Evolutionary conservation across 2,888 invertebrate genomes (phyloP).

Genomic region (Lottia scabra): DNA sequence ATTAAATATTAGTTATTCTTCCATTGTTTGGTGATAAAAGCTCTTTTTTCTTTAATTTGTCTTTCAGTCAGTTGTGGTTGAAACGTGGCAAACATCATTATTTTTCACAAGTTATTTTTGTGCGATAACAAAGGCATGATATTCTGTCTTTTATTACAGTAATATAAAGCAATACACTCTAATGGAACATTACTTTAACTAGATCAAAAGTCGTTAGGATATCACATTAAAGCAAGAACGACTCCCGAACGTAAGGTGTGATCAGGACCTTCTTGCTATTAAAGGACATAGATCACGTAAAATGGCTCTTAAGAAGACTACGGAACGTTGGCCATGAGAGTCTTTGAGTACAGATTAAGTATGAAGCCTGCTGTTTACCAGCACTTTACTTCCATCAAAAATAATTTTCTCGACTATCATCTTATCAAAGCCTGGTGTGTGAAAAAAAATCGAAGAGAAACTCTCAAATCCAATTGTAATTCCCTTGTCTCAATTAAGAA

Average conservation of each 20-base stretch:
- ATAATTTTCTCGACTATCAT: constrained; percentile 24
- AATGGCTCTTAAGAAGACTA: not conserved
- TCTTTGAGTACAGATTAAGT: not conserved
- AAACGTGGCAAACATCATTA: not conserved
- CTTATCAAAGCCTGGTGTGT: constrained; percentile 18
- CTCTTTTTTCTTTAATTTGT: not conserved
- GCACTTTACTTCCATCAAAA: constrained; percentile 23
- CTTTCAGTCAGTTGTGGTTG: not conserved
- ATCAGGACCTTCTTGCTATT: constrained; percentile 1
- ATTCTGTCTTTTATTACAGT: not conserved
- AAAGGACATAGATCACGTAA: not conserved
- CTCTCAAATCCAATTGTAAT: constrained; percentile 26
- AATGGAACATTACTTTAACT: constrained; percentile 1
- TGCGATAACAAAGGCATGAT: not conserved
- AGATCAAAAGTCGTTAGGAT: not conserved
- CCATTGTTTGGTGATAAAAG: not conserved
- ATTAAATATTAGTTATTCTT: not conserved
- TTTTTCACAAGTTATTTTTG: not conserved
- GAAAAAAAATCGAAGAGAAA: constrained; percentile 8
- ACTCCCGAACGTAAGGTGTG: constrained; percentile 18
- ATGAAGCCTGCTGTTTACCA: constrained; percentile 12
- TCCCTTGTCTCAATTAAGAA: constrained; percentile 27
- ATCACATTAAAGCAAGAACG: constrained; percentile 17
- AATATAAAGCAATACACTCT: not conserved
- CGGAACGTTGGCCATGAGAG: no score